These are phyloP conservation scores for Phaethornis superciliosus DNA, from an alignment of 2,113 vertebrate genomes.

Conservation along the genomic window DNA sequence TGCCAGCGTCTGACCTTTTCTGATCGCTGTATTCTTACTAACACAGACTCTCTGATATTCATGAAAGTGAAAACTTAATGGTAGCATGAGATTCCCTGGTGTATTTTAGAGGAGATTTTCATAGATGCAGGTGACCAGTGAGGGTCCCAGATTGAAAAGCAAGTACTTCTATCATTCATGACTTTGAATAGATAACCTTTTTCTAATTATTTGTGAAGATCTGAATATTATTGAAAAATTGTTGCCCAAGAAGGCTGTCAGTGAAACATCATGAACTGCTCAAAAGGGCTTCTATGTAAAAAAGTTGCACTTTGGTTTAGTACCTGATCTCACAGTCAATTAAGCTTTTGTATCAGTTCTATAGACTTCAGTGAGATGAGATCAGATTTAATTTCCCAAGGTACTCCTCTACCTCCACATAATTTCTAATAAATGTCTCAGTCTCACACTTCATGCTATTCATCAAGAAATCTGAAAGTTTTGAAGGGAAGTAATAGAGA, in stretches of 20 bases:
- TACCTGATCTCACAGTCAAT: neutral
- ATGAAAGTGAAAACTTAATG: conserved; percentile 38
- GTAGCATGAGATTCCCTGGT: conserved; percentile 1
- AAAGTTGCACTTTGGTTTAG: neutral
- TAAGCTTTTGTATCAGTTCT: neutral
- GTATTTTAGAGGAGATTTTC: conserved; percentile 24
- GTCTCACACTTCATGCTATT: neutral
- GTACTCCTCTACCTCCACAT: neutral
- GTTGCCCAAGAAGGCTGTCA: neutral
- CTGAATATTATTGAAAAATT: neutral
- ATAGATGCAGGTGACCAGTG: neutral
- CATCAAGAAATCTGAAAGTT: neutral
- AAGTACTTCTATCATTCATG: neutral
- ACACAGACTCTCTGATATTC: conserved; percentile 49
- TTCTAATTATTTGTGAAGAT: conserved; percentile 8
- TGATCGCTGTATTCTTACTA: conserved; percentile 54
- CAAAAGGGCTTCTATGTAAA: neutral
- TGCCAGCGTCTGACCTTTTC: conserved; percentile 64
- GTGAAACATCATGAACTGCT: neutral
- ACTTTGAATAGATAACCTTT: conserved; percentile 25
- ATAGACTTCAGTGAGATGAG: neutral
- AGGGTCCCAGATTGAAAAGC: neutral
- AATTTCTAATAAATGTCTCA: neutral
- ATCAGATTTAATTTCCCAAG: neutral
- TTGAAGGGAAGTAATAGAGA: neutral